Conservation (phyloP, 1,140 invertebrate species). For the Microplitis demolitor region DNA sequence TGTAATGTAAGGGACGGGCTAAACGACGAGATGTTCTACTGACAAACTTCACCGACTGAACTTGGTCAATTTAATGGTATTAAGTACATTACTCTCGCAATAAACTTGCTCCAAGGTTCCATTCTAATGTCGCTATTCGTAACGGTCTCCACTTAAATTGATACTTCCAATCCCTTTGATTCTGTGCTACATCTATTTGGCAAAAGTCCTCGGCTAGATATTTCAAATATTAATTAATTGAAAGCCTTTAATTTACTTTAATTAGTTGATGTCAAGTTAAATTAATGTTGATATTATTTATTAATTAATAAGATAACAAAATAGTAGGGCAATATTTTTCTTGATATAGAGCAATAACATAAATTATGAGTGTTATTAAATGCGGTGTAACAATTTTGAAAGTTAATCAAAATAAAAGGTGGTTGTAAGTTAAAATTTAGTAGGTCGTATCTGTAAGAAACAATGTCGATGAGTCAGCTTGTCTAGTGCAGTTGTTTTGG, state of each 20-base stretch:
- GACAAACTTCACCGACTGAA: not conserved
- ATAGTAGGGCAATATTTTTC: no score
- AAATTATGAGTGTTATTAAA: no score
- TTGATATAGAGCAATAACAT: no score
- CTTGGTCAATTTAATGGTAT: constrained; percentile 9
- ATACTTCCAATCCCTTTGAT: not conserved
- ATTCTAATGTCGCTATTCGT: not conserved
- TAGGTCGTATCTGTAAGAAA: not conserved
- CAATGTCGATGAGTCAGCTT: constrained; percentile 3
- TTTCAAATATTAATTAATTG: no score
- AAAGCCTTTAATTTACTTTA: not conserved
- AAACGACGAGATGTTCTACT: not conserved
- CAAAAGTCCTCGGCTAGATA: not conserved
- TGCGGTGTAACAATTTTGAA: no score
- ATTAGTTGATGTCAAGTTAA: not conserved
- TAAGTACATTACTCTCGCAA: not conserved
- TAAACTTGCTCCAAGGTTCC: no score
- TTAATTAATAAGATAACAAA: not conserved
- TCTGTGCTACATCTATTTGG: no score
- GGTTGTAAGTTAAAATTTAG: not conserved
- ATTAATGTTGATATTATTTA: not conserved
- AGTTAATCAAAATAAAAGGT: no score
- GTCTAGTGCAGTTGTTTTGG: not conserved
- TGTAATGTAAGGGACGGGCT: no score
- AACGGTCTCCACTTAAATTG: not conserved